Evolutionary conservation across 1,140 invertebrate genomes (phyloP).

Genomic region (Dreissena polymorpha): DNA sequence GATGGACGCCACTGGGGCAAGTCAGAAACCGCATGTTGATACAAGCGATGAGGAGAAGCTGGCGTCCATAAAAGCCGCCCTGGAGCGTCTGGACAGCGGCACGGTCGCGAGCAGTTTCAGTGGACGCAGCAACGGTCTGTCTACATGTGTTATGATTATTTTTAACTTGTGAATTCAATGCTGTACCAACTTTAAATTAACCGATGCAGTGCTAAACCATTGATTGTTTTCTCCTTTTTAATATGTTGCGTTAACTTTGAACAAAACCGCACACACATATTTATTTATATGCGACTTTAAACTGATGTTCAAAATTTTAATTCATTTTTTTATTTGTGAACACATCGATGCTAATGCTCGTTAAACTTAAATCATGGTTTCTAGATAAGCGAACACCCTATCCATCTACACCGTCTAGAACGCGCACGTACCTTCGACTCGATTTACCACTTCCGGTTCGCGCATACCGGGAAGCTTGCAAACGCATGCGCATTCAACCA

Average conservation of each 20-base stretch:
- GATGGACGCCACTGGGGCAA: too few relatives aligned
- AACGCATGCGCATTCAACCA: slow-evolving; percentile 37
- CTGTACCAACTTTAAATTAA: background rate
- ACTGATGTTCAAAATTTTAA: background rate
- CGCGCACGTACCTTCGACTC: slow-evolving; percentile 1
- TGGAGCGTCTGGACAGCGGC: slow-evolving; percentile 26
- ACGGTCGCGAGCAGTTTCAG: slow-evolving; percentile 4
- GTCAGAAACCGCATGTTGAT: background rate
- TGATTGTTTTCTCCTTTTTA: background rate
- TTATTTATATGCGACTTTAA: background rate
- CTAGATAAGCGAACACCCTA: too few relatives aligned
- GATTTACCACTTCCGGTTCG: slow-evolving; percentile 24
- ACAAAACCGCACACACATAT: background rate
- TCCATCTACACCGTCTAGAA: slow-evolving; percentile 7
- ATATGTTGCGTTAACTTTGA: background rate
- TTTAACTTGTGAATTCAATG: background rate
- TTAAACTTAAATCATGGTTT: too few relatives aligned
- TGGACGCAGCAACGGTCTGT: background rate
- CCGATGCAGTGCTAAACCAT: background rate
- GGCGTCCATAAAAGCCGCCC: background rate
- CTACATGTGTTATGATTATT: background rate
- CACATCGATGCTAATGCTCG: too few relatives aligned
- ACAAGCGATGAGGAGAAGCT: background rate
- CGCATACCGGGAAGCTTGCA: slow-evolving; percentile 41
- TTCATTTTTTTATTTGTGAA: background rate